Conservation (phyloP, 2,888 invertebrate species). For the Cybosia mesomella region DNA sequence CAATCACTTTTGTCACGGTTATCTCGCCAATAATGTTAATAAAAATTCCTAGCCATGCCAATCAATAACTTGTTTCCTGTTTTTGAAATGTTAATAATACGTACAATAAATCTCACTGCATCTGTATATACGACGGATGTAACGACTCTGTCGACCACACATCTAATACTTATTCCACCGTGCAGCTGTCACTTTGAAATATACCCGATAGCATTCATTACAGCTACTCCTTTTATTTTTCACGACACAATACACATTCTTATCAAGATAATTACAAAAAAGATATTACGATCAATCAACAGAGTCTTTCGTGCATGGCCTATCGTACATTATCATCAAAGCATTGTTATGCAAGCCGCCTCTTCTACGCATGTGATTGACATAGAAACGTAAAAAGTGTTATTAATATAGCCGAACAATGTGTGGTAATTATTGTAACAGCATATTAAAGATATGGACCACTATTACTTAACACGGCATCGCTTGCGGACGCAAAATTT, state of each 20-base stretch:
- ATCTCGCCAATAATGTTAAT: constrained; percentile 24
- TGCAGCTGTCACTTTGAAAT: constrained; percentile 35
- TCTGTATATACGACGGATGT: constrained; percentile 18
- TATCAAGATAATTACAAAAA: constrained; percentile 23
- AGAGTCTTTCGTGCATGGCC: constrained; percentile 28
- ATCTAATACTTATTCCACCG: constrained; percentile 19
- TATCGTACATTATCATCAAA: constrained; percentile 34
- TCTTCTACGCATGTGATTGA: constrained; percentile 29
- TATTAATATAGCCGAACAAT: constrained; percentile 31
- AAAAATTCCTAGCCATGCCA: constrained; percentile 24
- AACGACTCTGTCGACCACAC: constrained; percentile 18
- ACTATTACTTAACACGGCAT: neutral
- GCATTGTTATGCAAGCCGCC: constrained; percentile 37
- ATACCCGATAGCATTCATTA: constrained; percentile 33
- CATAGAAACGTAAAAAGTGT: constrained; percentile 32
- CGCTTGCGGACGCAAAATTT: neutral
- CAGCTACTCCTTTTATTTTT: constrained; percentile 24
- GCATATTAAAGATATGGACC: constrained; percentile 19
- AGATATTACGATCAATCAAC: constrained; percentile 27
- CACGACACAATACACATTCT: constrained; percentile 20
- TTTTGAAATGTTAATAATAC: constrained; percentile 28
- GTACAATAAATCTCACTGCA: constrained; percentile 33
- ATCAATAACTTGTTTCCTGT: constrained; percentile 30
- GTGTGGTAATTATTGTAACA: constrained; percentile 27
- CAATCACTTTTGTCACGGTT: constrained; percentile 25